Evolutionary conservation across 2,113 vertebrate species (phyloP).

Genomic region (Phasianus colchicus): DNA sequence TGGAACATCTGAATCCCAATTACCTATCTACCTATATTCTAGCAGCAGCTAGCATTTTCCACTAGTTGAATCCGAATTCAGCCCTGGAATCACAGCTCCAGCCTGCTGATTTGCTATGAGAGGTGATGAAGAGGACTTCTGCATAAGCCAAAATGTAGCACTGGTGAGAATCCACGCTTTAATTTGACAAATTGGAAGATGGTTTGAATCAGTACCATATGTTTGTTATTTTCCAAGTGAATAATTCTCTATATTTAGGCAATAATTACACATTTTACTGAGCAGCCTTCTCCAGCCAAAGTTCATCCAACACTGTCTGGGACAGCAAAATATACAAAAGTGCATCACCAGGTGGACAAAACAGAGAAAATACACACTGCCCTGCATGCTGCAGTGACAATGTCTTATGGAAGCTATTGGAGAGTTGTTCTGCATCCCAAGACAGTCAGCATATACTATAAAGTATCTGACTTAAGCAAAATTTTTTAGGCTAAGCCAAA

Average conservation of each 20-base stretch:
- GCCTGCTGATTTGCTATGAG: background rate
- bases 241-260: slow-evolving; percentile 26
- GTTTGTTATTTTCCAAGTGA: slow-evolving; percentile 4
- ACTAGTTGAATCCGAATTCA: background rate
- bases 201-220: background rate
- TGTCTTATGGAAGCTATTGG: background rate
- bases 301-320: background rate
- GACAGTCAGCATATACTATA: background rate
- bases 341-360: background rate
- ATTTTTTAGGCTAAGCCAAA: background rate
- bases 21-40: background rate
- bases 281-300: background rate
- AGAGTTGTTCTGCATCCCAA: background rate
- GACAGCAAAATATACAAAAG: background rate
- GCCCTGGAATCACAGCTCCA: background rate
- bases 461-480: background rate
- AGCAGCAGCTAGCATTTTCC: background rate
- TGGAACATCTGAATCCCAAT: background rate
- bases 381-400: background rate
- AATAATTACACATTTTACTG: background rate
- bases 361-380: rapidly evolving
- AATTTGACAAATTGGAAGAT: background rate
- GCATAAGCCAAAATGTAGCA: background rate
- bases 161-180: background rate
- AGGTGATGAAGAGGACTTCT: background rate